Evolutionary conservation across 2,113 vertebrate genomes (phyloP).

Genomic region (Mohoua ochrocephala): DNA sequence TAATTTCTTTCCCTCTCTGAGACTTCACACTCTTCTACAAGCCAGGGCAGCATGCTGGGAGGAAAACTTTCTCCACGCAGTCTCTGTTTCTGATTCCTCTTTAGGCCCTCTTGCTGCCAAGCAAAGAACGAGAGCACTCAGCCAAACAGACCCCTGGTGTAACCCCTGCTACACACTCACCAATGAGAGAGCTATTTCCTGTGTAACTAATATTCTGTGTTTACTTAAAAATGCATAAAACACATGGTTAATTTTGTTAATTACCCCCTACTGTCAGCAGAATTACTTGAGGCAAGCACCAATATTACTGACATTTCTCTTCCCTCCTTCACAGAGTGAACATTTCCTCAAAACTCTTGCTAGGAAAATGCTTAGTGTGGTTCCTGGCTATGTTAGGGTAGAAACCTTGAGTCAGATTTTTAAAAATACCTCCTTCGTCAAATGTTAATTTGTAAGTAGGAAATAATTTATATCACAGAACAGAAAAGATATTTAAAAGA

Average conservation of each 20-base stretch:
- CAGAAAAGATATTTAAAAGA: background rate
- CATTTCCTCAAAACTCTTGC: background rate
- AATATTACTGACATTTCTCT: background rate
- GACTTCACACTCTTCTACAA: background rate
- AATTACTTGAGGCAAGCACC: background rate
- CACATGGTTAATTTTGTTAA: background rate
- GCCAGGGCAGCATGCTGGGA: background rate
- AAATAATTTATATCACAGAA: background rate
- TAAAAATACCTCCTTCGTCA: background rate
- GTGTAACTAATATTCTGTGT: background rate
- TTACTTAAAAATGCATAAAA: constrained; percentile 16
- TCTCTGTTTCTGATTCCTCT: background rate
- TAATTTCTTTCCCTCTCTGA: background rate
- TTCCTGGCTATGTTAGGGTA: background rate
- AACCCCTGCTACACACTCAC: rapidly evolving
- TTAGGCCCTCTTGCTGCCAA: background rate
- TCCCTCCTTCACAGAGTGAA: background rate
- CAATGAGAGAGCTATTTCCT: background rate
- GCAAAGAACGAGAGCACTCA: background rate
- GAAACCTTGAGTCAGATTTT: background rate
- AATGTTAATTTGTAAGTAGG: background rate
- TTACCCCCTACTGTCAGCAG: background rate
- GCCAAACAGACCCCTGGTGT: background rate
- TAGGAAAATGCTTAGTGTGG: background rate
- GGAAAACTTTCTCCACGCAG: background rate